Percentiles rank a stretch among this genome's conserved stretches.
Evolutionary conservation across 2,888 invertebrate species (phyloP).

Genomic region (Xanthostigma xanthostigma): DNA sequence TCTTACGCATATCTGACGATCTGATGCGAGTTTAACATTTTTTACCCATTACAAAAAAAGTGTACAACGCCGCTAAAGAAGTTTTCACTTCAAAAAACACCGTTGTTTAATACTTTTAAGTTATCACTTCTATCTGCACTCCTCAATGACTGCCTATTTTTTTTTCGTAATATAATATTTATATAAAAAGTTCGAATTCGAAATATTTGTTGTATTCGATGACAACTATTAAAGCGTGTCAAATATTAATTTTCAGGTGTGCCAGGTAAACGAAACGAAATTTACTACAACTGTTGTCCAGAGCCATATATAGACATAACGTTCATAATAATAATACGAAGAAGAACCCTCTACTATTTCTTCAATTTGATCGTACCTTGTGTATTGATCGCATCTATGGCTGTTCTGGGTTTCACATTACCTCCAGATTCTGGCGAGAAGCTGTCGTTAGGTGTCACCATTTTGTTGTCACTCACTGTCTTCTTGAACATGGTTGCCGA

Average conservation of each 20-base stretch:
- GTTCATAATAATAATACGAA: slow-evolving; percentile 87
- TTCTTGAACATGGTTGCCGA: slow-evolving; percentile 97
- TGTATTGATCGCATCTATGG: slow-evolving; percentile 97
- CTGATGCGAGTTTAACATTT: too few relatives aligned
- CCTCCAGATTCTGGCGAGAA: slow-evolving; percentile 99
- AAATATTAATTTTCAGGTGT: slow-evolving; percentile 45
- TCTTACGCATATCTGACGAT: too few relatives aligned
- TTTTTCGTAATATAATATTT: too few relatives aligned
- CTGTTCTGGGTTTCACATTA: slow-evolving; percentile 92
- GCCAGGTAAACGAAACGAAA: slow-evolving; percentile 84
- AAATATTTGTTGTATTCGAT: too few relatives aligned
- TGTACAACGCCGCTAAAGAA: too few relatives aligned
- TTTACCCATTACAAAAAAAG: too few relatives aligned
- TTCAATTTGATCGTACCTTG: slow-evolving; percentile 99
- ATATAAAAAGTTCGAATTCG: not conserved
- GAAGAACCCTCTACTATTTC: slow-evolving; percentile 96
- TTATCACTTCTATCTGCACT: too few relatives aligned
- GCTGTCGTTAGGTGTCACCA: slow-evolving; percentile 93
- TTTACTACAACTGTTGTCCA: slow-evolving; percentile 94
- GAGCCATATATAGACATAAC: slow-evolving; percentile 96
- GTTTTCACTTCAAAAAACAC: too few relatives aligned
- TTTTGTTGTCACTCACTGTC: slow-evolving; percentile 92
- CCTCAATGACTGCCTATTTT: too few relatives aligned
- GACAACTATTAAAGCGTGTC: not conserved
- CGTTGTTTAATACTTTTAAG: too few relatives aligned